A percentile compares a stretch with the other conserved stretches of the same genome.
Conservation (phyloP, 2,113 vertebrate genomes). For the Mastomys natalensis region DNA sequence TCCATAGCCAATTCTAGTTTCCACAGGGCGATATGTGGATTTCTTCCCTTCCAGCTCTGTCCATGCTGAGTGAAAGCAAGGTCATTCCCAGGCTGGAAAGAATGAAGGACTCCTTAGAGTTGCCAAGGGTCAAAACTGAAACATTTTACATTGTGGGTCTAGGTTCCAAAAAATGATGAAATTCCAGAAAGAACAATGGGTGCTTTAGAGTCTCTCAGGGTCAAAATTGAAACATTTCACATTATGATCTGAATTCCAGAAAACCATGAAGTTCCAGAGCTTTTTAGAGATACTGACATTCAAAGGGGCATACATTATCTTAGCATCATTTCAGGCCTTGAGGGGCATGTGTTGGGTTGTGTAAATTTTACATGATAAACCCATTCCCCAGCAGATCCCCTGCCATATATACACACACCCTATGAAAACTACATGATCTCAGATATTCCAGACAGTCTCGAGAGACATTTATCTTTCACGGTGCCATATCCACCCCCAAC, state of each 20-base stretch:
- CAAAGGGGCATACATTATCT: background rate
- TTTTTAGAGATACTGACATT: slow-evolving; percentile 37
- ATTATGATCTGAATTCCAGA: slow-evolving; percentile 25
- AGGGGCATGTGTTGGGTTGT: background rate
- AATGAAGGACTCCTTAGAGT: background rate
- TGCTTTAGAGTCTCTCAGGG: background rate
- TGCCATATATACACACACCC: background rate
- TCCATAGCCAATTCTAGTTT: background rate
- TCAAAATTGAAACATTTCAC: background rate
- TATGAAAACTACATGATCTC: background rate
- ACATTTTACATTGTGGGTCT: slow-evolving; percentile 7
- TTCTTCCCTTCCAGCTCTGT: background rate
- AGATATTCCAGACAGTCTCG: background rate
- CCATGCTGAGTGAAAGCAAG: slow-evolving; percentile 17
- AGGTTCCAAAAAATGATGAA: slow-evolving; percentile 41
- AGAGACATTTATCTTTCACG: background rate
- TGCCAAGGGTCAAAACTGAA: slow-evolving; percentile 31
- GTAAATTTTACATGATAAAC: background rate
- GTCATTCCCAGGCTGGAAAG: slow-evolving; percentile 31
- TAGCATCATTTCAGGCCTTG: background rate
- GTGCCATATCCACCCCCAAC: background rate
- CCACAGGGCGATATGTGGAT: background rate
- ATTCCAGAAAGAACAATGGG: slow-evolving; percentile 41
- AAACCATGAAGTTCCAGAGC: slow-evolving; percentile 25
- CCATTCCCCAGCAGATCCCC: background rate